A percentile compares a stretch with the other conserved stretches of the same genome.
Evolutionary conservation across 2,113 vertebrate genomes (phyloP).

Genomic region (Hystrix cristata): DNA sequence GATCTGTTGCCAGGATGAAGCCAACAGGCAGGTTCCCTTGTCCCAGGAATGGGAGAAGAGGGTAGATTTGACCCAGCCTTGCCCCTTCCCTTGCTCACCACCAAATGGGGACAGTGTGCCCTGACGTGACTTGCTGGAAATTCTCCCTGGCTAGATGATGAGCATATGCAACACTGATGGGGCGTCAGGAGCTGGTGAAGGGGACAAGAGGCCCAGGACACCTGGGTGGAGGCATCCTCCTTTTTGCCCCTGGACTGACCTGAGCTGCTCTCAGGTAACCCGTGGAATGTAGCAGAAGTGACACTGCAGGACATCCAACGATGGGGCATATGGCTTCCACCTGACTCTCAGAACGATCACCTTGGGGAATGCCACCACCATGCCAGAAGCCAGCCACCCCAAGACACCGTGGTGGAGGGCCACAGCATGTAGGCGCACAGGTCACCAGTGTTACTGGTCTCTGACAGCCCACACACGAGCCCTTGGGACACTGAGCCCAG

Average conservation of each 20-base stretch:
- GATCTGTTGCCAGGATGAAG: not conserved
- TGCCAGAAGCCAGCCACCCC: not conserved
- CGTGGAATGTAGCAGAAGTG: not conserved
- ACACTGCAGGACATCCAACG: not conserved
- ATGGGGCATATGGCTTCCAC: not conserved
- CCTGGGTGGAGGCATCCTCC: not conserved
- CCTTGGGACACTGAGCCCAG: not conserved
- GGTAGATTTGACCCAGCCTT: not conserved
- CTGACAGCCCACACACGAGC: fast-evolving
- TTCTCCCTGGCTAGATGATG: not conserved
- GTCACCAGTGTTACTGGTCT: not conserved
- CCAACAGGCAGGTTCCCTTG: not conserved
- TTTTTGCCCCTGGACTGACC: not conserved
- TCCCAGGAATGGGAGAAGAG: not conserved
- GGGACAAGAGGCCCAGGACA: not conserved
- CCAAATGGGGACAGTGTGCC: not conserved
- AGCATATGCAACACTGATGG: not conserved
- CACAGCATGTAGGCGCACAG: not conserved
- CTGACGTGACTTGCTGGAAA: not conserved
- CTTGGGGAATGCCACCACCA: not conserved
- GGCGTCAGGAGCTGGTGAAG: not conserved
- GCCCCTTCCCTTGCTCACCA: not conserved
- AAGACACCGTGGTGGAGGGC: not conserved
- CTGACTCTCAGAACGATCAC: not conserved
- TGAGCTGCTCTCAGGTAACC: not conserved